phyloP scores from a whole-genome alignment of 2,113 vertebrate species.

The Anoura caudifer region DNA sequence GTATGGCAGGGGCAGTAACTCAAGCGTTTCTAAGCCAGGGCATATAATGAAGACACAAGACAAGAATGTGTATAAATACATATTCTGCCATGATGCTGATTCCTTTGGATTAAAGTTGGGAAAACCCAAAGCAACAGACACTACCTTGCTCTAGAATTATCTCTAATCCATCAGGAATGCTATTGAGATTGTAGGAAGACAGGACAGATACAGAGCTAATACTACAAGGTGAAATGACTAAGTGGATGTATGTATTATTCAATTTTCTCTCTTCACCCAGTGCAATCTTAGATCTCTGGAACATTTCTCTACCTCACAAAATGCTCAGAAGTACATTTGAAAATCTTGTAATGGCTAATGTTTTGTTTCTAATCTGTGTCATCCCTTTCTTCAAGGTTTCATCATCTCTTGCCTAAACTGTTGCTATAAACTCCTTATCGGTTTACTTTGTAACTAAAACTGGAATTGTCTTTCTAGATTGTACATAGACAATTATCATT shows the following conservation, averaged over 20 bases:
- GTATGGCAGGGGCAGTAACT: conserved; percentile 31
- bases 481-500: not conserved
- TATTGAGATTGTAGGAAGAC: not conserved
- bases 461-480: not conserved
- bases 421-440: not conserved
- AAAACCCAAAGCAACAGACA: not conserved
- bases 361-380: not conserved
- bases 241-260: not conserved
- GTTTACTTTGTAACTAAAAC: not conserved
- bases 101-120: conserved; percentile 1
- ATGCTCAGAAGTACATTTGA: not conserved
- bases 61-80: conserved; percentile 33
- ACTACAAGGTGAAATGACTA: not conserved
- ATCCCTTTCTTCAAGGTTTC: not conserved
- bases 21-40: not conserved
- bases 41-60: conserved; percentile 18
- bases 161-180: not conserved
- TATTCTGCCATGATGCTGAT: not conserved
- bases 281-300: not conserved
- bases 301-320: not conserved
- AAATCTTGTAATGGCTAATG: not conserved
- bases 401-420: not conserved
- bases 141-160: not conserved
- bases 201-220: not conserved
- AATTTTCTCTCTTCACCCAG: not conserved